These are phyloP conservation scores for Rhynchomys soricoides DNA, from an alignment of 2,113 vertebrate genomes.

Conservation along the genomic window DNA sequence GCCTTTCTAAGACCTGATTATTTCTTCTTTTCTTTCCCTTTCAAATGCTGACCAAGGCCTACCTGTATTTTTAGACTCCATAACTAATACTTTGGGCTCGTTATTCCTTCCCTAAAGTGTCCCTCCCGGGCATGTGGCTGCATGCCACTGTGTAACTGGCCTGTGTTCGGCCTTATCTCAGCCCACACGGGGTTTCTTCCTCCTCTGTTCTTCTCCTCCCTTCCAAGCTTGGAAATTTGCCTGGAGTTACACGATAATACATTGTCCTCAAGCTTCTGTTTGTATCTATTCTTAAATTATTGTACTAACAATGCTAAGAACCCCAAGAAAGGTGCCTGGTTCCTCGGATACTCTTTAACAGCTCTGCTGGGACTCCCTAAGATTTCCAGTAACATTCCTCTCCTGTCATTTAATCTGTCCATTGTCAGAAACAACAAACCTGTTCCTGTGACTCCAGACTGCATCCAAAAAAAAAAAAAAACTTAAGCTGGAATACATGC, in stretches of 20 bases:
- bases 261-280: neutral
- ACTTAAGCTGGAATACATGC: neutral
- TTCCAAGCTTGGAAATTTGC: neutral
- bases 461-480: neutral
- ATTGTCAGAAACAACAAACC: neutral
- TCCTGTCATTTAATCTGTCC: neutral
- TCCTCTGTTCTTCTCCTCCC: neutral
- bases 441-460: neutral
- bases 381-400: neutral
- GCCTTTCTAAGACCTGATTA: neutral
- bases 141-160: neutral
- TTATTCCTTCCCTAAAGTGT: neutral
- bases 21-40: neutral
- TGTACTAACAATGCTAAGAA: neutral
- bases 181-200: neutral
- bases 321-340: neutral
- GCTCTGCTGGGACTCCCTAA: neutral
- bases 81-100: neutral
- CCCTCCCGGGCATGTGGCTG: neutral
- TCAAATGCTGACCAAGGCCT: neutral
- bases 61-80: neutral
- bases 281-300: neutral
- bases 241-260: neutral
- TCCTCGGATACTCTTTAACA: neutral
- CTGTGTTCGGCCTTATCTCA: neutral